These are phyloP conservation scores for Micrastur ruficollis DNA, from an alignment of 2,797 vertebrate genomes.

Conservation along the genomic window DNA sequence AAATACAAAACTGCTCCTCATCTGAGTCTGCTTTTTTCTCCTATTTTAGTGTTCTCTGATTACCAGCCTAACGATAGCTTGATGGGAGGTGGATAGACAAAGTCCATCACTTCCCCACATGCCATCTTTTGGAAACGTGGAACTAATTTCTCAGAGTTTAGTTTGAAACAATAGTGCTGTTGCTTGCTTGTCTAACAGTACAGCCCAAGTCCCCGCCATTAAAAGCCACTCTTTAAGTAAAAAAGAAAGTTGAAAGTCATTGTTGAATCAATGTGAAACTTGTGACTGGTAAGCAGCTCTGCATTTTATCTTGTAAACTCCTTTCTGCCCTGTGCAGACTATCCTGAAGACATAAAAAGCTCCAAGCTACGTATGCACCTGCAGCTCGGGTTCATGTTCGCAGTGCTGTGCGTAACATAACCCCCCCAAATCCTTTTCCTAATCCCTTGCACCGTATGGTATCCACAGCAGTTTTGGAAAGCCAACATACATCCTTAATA, in stretches of 20 bases:
- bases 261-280: neutral
- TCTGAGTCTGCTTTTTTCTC: neutral
- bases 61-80: constrained; percentile 19
- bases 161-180: neutral
- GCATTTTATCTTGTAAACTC: neutral
- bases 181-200: neutral
- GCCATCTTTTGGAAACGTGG: neutral
- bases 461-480: neutral
- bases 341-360: neutral
- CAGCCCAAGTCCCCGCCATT: neutral
- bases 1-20: constrained; percentile 38
- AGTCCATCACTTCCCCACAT: neutral
- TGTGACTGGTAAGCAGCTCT: constrained; percentile 6
- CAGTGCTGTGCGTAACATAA: neutral
- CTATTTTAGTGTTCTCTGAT: constrained; percentile 59
- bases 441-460: neutral
- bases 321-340: neutral
- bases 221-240: neutral
- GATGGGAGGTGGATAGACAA: neutral
- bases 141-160: neutral
- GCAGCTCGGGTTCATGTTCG: neutral
- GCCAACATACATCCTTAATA: neutral
- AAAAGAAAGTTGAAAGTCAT: neutral
- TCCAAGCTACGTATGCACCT: neutral
- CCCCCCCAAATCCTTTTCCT: neutral